Conservation (phyloP, 2,113 vertebrate species). For the Cinclus cinclus region DNA sequence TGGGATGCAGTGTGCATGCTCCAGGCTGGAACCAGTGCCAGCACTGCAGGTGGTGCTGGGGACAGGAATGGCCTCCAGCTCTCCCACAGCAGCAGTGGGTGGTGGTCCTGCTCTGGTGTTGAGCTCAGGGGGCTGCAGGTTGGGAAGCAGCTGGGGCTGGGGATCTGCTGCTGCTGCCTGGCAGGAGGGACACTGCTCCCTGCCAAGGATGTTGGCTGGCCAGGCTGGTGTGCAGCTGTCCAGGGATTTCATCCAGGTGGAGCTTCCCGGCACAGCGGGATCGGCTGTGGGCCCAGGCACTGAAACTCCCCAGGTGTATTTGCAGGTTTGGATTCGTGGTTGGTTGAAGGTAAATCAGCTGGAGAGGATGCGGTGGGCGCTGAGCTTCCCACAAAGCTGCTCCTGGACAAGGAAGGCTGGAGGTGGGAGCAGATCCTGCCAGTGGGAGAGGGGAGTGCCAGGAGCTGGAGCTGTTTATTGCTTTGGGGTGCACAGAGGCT, state of each 20-base stretch:
- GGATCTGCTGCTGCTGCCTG: background rate
- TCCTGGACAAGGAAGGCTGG: background rate
- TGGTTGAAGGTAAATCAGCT: background rate
- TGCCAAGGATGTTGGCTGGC: accelerated
- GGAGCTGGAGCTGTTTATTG: background rate
- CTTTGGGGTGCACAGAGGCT: background rate
- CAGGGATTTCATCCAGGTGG: background rate
- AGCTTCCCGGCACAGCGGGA: accelerated
- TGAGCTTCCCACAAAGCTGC: background rate
- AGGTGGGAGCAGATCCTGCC: background rate
- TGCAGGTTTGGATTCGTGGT: accelerated
- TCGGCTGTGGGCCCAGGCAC: background rate
- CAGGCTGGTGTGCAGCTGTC: background rate
- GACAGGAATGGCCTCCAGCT: background rate
- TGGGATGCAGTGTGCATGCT: accelerated
- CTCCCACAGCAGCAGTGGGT: accelerated
- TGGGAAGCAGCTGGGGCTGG: background rate
- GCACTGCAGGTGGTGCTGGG: background rate
- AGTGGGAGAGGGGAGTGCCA: accelerated
- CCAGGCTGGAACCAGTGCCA: background rate
- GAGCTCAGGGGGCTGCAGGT: accelerated
- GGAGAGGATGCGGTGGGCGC: accelerated
- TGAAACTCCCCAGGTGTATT: accelerated
- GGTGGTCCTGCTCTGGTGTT: accelerated
- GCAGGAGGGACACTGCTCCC: background rate